Percentiles rank a stretch among this genome's conserved stretches.
Evolutionary conservation across 2,797 vertebrate species (phyloP).

Genomic region (Ateles fusciceps): DNA sequence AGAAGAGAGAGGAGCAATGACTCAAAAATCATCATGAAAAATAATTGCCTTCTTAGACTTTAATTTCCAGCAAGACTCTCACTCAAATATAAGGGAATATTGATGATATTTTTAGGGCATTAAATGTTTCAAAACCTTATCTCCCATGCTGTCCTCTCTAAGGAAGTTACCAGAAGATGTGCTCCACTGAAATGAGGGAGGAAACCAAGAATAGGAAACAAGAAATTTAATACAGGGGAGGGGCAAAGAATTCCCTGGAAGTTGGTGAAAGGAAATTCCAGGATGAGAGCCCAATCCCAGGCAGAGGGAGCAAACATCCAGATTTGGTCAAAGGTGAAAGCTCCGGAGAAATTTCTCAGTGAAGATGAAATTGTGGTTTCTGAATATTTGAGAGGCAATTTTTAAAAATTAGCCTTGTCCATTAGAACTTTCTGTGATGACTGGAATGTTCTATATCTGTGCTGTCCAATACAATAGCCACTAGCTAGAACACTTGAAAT

Average conservation of each 20-base stretch:
- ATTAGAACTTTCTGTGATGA: background rate
- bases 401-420: background rate
- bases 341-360: background rate
- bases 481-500: background rate
- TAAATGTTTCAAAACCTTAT: background rate
- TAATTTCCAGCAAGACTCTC: constrained; percentile 15
- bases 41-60: background rate
- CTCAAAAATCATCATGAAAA: background rate
- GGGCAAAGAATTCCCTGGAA: background rate
- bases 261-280: background rate
- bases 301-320: background rate
- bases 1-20: background rate
- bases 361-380: background rate
- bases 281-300: background rate
- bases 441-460: background rate
- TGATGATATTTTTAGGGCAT: constrained; percentile 1
- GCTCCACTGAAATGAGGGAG: background rate
- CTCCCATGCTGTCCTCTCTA: background rate
- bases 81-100: background rate
- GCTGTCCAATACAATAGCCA: background rate
- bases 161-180: background rate
- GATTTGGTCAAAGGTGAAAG: background rate
- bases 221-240: background rate
- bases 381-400: background rate
- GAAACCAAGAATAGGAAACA: background rate